Percentiles rank a stretch among this genome's conserved stretches.
Conservation (phyloP, 2,888 invertebrate genomes). For the Ectemnius lituratus region DNA sequence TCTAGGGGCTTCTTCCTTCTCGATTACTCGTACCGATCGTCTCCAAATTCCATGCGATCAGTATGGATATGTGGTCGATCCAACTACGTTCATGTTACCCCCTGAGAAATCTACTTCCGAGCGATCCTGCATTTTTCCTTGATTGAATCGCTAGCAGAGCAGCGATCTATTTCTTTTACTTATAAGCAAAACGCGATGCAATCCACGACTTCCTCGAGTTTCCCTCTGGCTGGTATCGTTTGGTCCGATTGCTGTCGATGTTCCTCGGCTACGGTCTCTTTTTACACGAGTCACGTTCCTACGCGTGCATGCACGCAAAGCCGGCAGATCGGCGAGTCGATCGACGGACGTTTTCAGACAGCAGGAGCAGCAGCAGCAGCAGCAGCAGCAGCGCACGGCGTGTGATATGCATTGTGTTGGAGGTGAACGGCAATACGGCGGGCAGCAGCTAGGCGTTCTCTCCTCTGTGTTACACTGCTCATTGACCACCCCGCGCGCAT, state of each 20-base stretch:
- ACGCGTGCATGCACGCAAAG: conserved; percentile 27
- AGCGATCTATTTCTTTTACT: too few relatives aligned
- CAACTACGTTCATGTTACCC: too few relatives aligned
- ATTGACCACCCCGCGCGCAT: conserved; percentile 50
- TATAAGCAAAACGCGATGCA: too few relatives aligned
- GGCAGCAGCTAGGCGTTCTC: conserved; percentile 41
- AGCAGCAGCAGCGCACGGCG: conserved; percentile 56
- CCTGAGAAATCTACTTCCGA: too few relatives aligned
- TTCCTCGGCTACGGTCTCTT: neutral
- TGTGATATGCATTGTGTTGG: conserved; percentile 69
- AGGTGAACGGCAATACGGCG: conserved; percentile 60
- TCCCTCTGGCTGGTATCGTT: too few relatives aligned
- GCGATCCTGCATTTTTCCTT: too few relatives aligned
- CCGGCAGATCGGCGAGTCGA: conserved; percentile 39
- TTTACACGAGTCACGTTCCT: conserved; percentile 1
- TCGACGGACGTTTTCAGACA: conserved; percentile 63
- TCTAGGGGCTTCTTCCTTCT: conserved; percentile 14
- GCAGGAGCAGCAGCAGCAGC: conserved; percentile 8
- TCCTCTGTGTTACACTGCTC: conserved; percentile 49
- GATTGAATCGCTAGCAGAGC: too few relatives aligned
- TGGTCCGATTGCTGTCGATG: too few relatives aligned
- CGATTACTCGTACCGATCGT: conserved; percentile 4
- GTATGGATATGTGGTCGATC: too few relatives aligned
- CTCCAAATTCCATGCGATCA: neutral
- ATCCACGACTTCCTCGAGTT: too few relatives aligned